phyloP scores from a whole-genome alignment of 2,888 invertebrate species.

The Lasioglossum figueresi region DNA sequence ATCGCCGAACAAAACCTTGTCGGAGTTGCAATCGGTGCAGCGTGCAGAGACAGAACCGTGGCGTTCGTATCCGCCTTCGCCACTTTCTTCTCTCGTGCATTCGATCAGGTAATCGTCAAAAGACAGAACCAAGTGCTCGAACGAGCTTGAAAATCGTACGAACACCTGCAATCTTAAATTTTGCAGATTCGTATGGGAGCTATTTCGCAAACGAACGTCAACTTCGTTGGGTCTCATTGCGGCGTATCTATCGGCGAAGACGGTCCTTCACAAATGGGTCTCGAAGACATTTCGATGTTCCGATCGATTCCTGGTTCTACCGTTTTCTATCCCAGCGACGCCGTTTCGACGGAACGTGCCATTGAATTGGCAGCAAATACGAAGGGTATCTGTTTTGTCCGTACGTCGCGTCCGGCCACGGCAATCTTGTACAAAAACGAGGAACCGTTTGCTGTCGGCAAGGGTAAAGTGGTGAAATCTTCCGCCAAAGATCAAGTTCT shows the following conservation, averaged over 20 bases:
- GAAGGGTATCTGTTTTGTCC: constrained; percentile 96
- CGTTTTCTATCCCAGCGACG: constrained; percentile 94
- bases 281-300: constrained; percentile 99
- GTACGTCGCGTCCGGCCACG: constrained; percentile 97
- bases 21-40: constrained; percentile 97
- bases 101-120: constrained; percentile 90
- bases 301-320: constrained; percentile 93
- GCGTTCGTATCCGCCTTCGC: constrained; percentile 99
- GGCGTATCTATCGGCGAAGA: constrained; percentile 99
- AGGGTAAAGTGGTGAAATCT: constrained; percentile 91
- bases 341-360: constrained; percentile 96
- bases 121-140: neutral
- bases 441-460: constrained; percentile 91
- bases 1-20: constrained; percentile 99
- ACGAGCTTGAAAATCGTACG: neutral
- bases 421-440: constrained; percentile 93
- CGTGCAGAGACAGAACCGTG: constrained; percentile 95
- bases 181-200: constrained; percentile 98
- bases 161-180: constrained; percentile 35
- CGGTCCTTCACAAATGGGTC: constrained; percentile 99
- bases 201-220: constrained; percentile 98
- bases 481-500: constrained; percentile 92
- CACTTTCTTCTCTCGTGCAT: constrained; percentile 97
- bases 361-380: constrained; percentile 98
- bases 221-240: constrained; percentile 98